phyloP scores from a whole-genome alignment of 2,113 vertebrate species.

The Toxotes chatareus region DNA sequence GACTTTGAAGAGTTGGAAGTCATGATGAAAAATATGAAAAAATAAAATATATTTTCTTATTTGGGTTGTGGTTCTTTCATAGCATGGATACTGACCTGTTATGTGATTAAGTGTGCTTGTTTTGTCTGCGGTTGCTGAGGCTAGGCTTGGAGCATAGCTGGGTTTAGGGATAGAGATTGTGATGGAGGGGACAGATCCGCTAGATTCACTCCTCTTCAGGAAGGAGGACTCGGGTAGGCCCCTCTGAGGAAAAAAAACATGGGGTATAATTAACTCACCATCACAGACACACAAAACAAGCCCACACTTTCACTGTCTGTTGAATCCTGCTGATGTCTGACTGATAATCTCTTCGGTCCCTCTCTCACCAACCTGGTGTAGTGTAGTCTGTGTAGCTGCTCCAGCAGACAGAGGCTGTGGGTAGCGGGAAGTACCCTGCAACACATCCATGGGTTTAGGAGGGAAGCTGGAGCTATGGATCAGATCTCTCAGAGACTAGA shows the following conservation, averaged over 20 bases:
- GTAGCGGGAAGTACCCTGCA: slow-evolving; percentile 77
- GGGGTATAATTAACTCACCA: neutral
- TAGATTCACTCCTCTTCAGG: slow-evolving; percentile 77
- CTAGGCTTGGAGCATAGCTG: slow-evolving; percentile 52
- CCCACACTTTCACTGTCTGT: neutral
- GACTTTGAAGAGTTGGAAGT: neutral
- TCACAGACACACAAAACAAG: neutral
- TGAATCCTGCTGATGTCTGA: neutral
- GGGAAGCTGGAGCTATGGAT: slow-evolving; percentile 75
- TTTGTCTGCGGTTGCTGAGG: slow-evolving; percentile 65
- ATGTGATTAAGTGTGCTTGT: slow-evolving; percentile 50
- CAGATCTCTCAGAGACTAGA: slow-evolving; percentile 79
- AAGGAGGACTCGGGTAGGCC: slow-evolving; percentile 70
- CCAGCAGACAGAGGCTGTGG: slow-evolving; percentile 67
- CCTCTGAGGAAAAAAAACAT: slow-evolving; percentile 62
- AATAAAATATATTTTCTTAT: neutral
- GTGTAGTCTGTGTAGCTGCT: slow-evolving; percentile 61
- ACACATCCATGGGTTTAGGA: slow-evolving; percentile 74
- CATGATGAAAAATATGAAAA: neutral
- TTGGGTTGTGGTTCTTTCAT: neutral
- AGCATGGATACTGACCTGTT: slow-evolving; percentile 47
- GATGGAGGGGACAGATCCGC: slow-evolving; percentile 58
- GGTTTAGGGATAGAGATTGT: slow-evolving; percentile 78
- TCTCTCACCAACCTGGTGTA: slow-evolving; percentile 77
- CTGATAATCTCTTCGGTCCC: neutral